Conservation (phyloP, 2,113 vertebrate genomes). For the Gracilinanus agilis region DNA sequence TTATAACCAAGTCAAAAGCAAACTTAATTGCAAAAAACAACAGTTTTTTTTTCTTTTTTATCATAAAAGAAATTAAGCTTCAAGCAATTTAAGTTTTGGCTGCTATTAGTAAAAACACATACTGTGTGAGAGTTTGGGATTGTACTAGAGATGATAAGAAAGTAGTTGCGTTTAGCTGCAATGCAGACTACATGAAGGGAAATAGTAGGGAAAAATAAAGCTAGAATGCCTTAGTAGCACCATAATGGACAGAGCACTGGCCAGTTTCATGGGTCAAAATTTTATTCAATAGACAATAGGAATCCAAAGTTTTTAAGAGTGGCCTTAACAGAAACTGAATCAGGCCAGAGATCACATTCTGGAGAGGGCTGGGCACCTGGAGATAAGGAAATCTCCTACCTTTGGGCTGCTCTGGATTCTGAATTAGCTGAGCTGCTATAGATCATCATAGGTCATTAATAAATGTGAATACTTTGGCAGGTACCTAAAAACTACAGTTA, state of each 20-base stretch:
- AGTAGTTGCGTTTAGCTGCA: not conserved
- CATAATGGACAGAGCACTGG: not conserved
- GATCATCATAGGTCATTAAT: not conserved
- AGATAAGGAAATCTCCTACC: not conserved
- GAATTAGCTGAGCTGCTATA: not conserved
- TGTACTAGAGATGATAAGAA: not conserved
- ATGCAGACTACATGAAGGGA: not conserved
- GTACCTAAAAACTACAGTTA: not conserved
- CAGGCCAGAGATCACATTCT: not conserved
- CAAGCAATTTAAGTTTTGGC: not conserved
- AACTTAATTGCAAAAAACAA: not conserved
- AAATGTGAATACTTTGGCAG: not conserved
- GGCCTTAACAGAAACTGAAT: not conserved
- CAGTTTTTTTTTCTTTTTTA: not conserved
- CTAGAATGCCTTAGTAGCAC: not conserved
- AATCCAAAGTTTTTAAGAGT: not conserved
- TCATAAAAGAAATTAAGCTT: not conserved
- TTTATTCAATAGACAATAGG: not conserved
- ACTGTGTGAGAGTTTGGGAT: not conserved
- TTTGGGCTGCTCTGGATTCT: not conserved
- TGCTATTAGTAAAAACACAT: not conserved
- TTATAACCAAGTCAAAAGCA: constrained; percentile 24
- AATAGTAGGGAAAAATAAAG: not conserved
- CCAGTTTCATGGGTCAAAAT: too few relatives aligned
- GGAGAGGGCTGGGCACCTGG: not conserved